Percentiles rank a stretch among this genome's conserved stretches.
Conservation (phyloP, 2,888 invertebrate genomes). For the Pterostichus niger region DNA sequence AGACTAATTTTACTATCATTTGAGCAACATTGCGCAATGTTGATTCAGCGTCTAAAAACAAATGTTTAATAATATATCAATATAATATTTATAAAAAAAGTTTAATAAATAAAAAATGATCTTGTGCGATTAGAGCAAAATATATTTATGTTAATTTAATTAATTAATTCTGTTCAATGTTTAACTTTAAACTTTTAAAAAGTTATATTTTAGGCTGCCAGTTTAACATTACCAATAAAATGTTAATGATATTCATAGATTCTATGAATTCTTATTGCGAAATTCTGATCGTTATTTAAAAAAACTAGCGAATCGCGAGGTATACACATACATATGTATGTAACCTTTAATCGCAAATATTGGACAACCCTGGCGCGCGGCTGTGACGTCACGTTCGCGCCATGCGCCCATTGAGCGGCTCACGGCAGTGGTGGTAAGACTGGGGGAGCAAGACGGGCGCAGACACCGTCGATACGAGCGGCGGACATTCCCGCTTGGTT, state of each 20-base stretch:
- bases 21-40: slow-evolving; percentile 10
- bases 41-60: background rate
- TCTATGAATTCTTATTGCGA: slow-evolving; percentile 20
- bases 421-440: background rate
- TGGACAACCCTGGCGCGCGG: slow-evolving; percentile 68
- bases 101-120: background rate
- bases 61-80: too few species aligned
- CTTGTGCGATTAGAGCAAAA: background rate
- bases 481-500: slow-evolving; percentile 76
- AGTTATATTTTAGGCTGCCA: background rate
- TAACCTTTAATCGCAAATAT: slow-evolving; percentile 66
- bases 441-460: slow-evolving; percentile 57
- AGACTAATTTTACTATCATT: slow-evolving; percentile 9
- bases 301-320: background rate
- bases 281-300: slow-evolving; percentile 6
- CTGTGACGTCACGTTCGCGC: slow-evolving; percentile 76
- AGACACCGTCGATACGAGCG: slow-evolving; percentile 69
- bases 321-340: slow-evolving; percentile 19
- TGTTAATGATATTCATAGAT: background rate
- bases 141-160: background rate
- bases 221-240: background rate
- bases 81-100: background rate
- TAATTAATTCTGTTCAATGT: background rate
- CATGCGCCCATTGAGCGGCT: slow-evolving; percentile 73
- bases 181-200: background rate